Conservation (phyloP, 2,113 vertebrate species). For the Gracilinanus agilis region DNA sequence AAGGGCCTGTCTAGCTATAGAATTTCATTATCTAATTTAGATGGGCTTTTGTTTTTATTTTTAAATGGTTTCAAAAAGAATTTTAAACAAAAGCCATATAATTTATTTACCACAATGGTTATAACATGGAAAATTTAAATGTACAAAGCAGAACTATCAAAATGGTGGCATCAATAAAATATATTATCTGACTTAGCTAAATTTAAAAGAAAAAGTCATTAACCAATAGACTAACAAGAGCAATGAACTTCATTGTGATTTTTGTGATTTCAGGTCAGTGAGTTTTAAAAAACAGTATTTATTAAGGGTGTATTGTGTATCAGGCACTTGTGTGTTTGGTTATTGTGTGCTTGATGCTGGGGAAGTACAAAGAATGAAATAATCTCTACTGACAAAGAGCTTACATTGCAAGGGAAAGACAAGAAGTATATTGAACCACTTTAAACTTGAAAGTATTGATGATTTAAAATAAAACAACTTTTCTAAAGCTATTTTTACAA, state of each 20-base stretch:
- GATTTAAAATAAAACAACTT: slow-evolving; percentile 12
- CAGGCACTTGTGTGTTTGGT: neutral
- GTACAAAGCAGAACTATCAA: neutral
- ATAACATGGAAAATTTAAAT: slow-evolving; percentile 26
- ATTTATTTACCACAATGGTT: neutral
- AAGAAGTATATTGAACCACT: neutral
- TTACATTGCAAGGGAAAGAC: neutral
- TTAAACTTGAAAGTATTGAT: neutral
- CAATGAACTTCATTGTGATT: neutral
- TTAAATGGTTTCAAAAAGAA: neutral
- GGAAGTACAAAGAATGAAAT: neutral
- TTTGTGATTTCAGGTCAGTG: neutral
- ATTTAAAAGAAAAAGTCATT: neutral
- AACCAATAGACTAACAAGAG: slow-evolving; percentile 26
- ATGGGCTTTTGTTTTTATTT: slow-evolving; percentile 12
- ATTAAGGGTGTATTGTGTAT: neutral
- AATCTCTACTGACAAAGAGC: neutral
- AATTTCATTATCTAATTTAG: neutral
- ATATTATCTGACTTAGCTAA: neutral
- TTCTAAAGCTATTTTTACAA: slow-evolving; percentile 30
- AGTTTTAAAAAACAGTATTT: neutral
- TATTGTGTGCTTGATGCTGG: neutral
- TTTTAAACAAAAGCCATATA: slow-evolving; percentile 40
- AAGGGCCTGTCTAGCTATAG: neutral
- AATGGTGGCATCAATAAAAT: neutral